phyloP scores from a whole-genome alignment of 1,140 invertebrate species.

The Eulimnadia texana region DNA sequence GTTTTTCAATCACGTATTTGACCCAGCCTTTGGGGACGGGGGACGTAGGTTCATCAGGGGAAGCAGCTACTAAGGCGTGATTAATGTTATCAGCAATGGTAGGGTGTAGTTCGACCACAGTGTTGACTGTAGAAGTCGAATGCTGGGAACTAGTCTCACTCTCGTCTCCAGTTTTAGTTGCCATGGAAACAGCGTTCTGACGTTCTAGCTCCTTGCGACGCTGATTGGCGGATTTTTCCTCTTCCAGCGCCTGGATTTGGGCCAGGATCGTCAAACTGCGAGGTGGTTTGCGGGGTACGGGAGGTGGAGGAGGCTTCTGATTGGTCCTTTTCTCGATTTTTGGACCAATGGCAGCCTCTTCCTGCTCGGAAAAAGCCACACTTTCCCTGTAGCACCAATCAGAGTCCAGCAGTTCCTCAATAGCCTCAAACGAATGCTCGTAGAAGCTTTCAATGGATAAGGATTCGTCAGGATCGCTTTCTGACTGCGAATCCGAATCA shows the following conservation, averaged over 20 bases:
- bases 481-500: conserved; percentile 21
- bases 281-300: conserved; percentile 16
- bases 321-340: neutral
- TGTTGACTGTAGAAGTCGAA: conserved; percentile 31
- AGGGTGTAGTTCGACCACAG: conserved; percentile 28
- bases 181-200: neutral
- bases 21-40: conserved; percentile 33
- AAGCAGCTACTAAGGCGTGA: too few relatives aligned
- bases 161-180: conserved; percentile 26
- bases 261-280: neutral
- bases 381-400: conserved; percentile 47
- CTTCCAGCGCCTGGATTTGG: conserved; percentile 12
- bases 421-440: conserved; percentile 57
- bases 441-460: conserved; percentile 48
- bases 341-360: conserved; percentile 29
- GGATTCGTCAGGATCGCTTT: conserved; percentile 27
- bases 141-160: conserved; percentile 32
- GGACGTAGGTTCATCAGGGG: conserved; percentile 18
- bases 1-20: conserved; percentile 34
- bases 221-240: conserved; percentile 21
- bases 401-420: conserved; percentile 42
- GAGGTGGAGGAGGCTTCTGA: conserved; percentile 14
- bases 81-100: conserved; percentile 4
- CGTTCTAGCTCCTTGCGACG: conserved; percentile 24
- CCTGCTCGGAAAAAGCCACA: conserved; percentile 64